These are phyloP conservation scores for Chrysomallon squamiferum DNA, from an alignment of 1,140 invertebrate species.

Conservation along the genomic window DNA sequence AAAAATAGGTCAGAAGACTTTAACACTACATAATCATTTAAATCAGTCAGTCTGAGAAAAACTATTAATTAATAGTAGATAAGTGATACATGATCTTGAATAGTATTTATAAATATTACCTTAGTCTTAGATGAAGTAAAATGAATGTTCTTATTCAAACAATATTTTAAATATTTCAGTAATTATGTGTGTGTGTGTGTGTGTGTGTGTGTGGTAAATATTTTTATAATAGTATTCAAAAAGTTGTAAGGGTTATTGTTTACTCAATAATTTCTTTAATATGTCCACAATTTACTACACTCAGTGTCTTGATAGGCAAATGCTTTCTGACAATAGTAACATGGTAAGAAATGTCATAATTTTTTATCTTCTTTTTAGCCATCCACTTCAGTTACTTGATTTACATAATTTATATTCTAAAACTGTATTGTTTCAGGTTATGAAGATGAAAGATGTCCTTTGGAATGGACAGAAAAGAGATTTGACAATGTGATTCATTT, in stretches of 20 bases:
- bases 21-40: background rate
- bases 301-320: too few species aligned
- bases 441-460: slow-evolving; percentile 72
- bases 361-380: too few species aligned
- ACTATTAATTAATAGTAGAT: background rate
- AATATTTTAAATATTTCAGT: background rate
- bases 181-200: background rate
- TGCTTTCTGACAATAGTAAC: too few species aligned
- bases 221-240: background rate
- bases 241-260: background rate
- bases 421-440: slow-evolving; percentile 40
- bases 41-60: background rate
- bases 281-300: too few species aligned
- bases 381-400: too few species aligned
- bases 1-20: slow-evolving; percentile 50
- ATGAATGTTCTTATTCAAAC: background rate
- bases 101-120: background rate
- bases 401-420: too few species aligned
- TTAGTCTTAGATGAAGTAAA: background rate
- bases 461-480: slow-evolving; percentile 78
- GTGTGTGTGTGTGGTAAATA: background rate
- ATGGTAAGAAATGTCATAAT: too few species aligned
- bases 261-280: too few species aligned
- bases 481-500: slow-evolving; percentile 83
- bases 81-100: background rate